Conservation (phyloP, 2,888 invertebrate species). For the Nysson spinosus region DNA sequence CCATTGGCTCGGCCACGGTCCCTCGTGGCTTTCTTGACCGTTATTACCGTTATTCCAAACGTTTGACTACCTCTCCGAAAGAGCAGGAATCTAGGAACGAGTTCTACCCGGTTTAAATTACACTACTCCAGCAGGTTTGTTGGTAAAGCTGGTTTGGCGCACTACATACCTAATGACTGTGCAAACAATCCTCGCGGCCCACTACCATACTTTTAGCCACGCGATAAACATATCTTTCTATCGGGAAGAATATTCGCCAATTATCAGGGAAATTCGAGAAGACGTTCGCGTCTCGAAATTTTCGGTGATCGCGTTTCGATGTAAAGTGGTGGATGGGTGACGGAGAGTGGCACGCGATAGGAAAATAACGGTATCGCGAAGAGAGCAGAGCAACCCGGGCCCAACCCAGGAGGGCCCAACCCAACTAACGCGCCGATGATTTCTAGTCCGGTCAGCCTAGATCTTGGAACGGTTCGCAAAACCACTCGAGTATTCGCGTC, state of each 20-base stretch:
- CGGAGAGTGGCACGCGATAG: conserved; percentile 30
- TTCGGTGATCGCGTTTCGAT: no score
- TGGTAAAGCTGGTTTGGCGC: no score
- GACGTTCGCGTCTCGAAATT: no score
- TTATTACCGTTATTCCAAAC: conserved; percentile 70
- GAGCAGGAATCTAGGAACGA: conserved; percentile 69
- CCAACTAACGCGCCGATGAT: conserved; percentile 62
- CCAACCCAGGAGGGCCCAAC: conserved; percentile 60
- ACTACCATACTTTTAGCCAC: no score
- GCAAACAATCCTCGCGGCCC: no score
- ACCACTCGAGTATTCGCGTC: conserved; percentile 30
- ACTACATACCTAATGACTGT: background rate
- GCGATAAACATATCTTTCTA: no score
- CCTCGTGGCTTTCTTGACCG: conserved; percentile 61
- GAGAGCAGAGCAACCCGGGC: conserved; percentile 52
- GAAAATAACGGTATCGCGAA: conserved; percentile 68
- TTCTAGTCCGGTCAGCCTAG: conserved; percentile 62
- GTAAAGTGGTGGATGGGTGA: conserved; percentile 46
- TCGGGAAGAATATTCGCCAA: no score
- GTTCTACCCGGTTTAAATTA: conserved; percentile 66
- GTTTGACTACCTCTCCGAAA: conserved; percentile 68
- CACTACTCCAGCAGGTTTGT: conserved; percentile 27
- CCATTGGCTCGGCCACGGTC: conserved; percentile 48
- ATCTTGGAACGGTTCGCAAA: conserved; percentile 25
- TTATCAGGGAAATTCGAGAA: no score